These are phyloP conservation scores for Ranitomeya variabilis DNA, from an alignment of 2,113 vertebrate species.

Conservation along the genomic window DNA sequence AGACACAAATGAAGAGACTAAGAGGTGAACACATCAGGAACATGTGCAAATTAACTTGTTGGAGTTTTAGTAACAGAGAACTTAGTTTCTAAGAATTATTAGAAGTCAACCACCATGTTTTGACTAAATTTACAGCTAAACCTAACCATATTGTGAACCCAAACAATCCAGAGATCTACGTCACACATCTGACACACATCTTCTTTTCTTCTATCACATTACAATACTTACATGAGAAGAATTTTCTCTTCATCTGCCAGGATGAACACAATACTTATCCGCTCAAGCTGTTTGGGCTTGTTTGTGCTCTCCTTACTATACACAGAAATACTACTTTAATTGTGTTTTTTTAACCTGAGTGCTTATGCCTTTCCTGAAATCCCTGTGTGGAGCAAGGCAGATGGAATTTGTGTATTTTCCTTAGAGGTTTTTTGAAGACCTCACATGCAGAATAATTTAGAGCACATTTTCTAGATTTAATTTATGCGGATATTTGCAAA, in stretches of 20 bases:
- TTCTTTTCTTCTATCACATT: background rate
- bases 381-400: conserved; percentile 53
- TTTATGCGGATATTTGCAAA: background rate
- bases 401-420: conserved; percentile 56
- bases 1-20: too few species aligned
- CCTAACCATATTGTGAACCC: too few species aligned
- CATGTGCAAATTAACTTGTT: too few species aligned
- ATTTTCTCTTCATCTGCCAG: background rate
- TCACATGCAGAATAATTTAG: conserved; percentile 63
- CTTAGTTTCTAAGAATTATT: too few species aligned
- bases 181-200: background rate
- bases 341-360: conserved; percentile 53
- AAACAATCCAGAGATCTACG: too few species aligned
- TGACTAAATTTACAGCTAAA: too few species aligned
- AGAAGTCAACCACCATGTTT: too few species aligned
- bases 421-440: conserved; percentile 61
- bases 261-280: background rate
- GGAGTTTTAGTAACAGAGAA: too few species aligned
- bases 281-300: background rate
- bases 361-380: conserved; percentile 35
- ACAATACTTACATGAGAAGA: background rate
- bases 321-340: background rate
- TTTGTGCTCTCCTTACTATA: background rate
- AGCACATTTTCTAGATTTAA: background rate
- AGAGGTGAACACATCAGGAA: too few species aligned